Evolutionary conservation across 2,888 invertebrate genomes (phyloP), one percentile per base, ranked within the genome.

Genomic region (Harpalus rubripes): DNA sequence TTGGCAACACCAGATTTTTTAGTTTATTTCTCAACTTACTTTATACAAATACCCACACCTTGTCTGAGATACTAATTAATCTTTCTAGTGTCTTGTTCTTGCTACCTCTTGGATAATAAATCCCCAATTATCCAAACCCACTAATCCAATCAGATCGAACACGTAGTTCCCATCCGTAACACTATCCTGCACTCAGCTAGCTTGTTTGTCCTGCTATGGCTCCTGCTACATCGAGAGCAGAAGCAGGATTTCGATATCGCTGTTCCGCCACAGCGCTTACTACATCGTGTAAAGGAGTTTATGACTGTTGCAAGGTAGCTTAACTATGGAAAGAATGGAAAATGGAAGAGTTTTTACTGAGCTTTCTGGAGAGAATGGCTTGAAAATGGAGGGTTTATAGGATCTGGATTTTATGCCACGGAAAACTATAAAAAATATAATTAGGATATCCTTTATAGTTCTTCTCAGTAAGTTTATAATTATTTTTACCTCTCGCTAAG

Each of bases 121-220:
- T 52, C 44, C 44, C 44, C 44, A 52, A 52, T 52, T 52, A 52
- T 10, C 44, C 44, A 52, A 52, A 52, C 44, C 8, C 44, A 52
- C 44, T 52, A 52, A 52, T 52, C 44, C 44, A 52, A 52, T 52
- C 44, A 52, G 44, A 52, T 52, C 44, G 44, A 52, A 52, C 44
- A 52, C 1, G 12, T 5, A 52, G 44, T 52, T 12, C 44, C 44
- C 44, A 52, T 52, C 16, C 18, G 18, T 15, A 59, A 59, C 59
- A 59, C 59, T 16, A 59, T 59, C 59, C 59, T 59, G 59, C 59
- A 59, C 59, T 59, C 59, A 59, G 59, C 44, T 52, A 5, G 32
- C 32, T 32, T 32, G 32, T 32, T 32, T 5, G 32, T 32, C 32
- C 32, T 32, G 32, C 32, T 32, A 5, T 6, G 32, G 32, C 22